These are phyloP conservation scores for Trichomycterus rosablanca DNA, from an alignment of 2,113 vertebrate genomes.

Conservation along the genomic window DNA sequence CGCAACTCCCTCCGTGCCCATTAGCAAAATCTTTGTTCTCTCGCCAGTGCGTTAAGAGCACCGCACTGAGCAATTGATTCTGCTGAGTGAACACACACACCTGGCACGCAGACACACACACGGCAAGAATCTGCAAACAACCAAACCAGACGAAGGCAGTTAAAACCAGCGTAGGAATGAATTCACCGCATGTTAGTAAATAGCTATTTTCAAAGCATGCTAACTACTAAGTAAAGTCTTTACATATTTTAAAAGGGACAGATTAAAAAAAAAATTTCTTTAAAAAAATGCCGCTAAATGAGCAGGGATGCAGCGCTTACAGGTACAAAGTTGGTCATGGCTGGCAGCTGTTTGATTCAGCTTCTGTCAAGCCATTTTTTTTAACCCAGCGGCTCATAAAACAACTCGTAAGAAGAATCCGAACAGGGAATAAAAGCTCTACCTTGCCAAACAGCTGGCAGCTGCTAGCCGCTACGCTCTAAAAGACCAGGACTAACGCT, in stretches of 20 bases:
- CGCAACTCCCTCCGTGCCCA: slow-evolving; percentile 37
- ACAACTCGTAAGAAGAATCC: slow-evolving; percentile 41
- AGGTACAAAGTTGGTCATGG: slow-evolving; percentile 39
- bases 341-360: slow-evolving; percentile 36
- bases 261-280: no score
- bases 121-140: slow-evolving; percentile 25
- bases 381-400: slow-evolving; percentile 40
- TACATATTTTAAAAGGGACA: no score
- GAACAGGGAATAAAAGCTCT: slow-evolving; percentile 24
- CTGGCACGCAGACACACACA: slow-evolving; percentile 35
- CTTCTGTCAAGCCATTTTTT: slow-evolving; percentile 39
- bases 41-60: slow-evolving; percentile 42
- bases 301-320: slow-evolving; percentile 37
- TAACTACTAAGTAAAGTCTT: slow-evolving; percentile 21
- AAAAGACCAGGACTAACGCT: background rate
- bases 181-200: slow-evolving; percentile 34
- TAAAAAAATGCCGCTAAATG: slow-evolving; percentile 39
- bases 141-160: slow-evolving; percentile 41
- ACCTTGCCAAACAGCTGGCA: slow-evolving; percentile 34
- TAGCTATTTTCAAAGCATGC: slow-evolving; percentile 34
- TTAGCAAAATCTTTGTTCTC: slow-evolving; percentile 53
- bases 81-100: slow-evolving; percentile 38
- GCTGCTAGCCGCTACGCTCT: background rate
- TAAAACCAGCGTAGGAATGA: slow-evolving; percentile 36
- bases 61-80: slow-evolving; percentile 26